phyloP scores from a whole-genome alignment of 2,113 vertebrate species.

The Gnathonemus longibarbis region DNA sequence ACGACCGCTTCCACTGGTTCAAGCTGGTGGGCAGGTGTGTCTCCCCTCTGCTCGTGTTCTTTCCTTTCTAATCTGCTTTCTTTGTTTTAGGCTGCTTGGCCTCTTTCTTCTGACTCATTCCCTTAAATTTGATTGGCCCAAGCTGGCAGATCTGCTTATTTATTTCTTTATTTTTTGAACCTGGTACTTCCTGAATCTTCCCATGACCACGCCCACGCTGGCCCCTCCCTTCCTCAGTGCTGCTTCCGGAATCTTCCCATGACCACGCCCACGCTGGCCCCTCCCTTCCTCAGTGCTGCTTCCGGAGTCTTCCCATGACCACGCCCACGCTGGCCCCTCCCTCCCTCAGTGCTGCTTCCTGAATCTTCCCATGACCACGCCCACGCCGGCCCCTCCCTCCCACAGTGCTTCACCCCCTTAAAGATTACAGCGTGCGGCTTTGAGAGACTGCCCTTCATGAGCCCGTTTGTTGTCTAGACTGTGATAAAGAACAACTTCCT shows the following conservation, averaged over 20 bases:
- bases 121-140: neutral
- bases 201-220: neutral
- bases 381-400: neutral
- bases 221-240: no score
- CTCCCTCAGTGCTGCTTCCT: no score
- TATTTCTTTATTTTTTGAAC: neutral
- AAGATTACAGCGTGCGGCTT: neutral
- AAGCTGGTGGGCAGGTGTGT: conserved; percentile 93
- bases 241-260: neutral
- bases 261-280: neutral
- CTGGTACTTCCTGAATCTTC: neutral
- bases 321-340: neutral
- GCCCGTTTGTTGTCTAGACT: neutral
- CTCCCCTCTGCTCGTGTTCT: neutral
- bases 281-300: neutral
- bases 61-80: neutral
- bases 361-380: neutral
- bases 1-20: conserved; percentile 98
- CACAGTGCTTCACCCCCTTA: neutral
- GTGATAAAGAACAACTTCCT: neutral
- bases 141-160: neutral
- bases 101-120: neutral
- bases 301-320: neutral
- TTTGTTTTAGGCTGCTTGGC: neutral
- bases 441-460: neutral